A percentile compares a stretch with the other conserved stretches of the same genome.
Evolutionary conservation across 2,888 invertebrate genomes (phyloP).

Genomic region (Schizaphis graminum): DNA sequence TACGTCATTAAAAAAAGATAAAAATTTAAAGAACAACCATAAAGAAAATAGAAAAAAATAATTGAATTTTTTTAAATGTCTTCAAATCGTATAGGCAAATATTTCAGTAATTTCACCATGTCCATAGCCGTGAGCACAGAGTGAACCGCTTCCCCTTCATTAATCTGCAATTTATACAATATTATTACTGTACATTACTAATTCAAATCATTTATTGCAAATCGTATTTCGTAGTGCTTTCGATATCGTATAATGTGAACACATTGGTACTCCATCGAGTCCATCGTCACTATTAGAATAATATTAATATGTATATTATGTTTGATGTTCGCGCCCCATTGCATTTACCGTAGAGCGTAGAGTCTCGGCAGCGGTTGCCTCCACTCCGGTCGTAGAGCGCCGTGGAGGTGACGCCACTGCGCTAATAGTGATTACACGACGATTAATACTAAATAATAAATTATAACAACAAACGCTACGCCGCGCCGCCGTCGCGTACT

Average conservation of each 20-base stretch:
- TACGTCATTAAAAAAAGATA: too few relatives aligned
- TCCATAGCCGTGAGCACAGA: too few relatives aligned
- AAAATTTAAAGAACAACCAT: too few relatives aligned
- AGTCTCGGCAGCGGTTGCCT: neutral
- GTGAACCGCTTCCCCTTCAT: too few relatives aligned
- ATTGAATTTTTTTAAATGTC: too few relatives aligned
- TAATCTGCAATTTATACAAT: too few relatives aligned
- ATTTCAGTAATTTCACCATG: too few relatives aligned
- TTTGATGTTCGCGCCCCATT: too few relatives aligned
- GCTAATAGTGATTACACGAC: slow-evolving; percentile 15
- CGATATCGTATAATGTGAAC: neutral
- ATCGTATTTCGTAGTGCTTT: neutral
- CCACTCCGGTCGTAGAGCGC: neutral
- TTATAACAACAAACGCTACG: slow-evolving; percentile 33
- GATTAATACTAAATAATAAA: neutral
- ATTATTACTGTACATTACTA: neutral
- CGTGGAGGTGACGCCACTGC: neutral
- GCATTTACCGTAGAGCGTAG: too few relatives aligned
- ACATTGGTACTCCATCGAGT: neutral
- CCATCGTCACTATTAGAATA: neutral
- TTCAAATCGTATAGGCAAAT: too few relatives aligned
- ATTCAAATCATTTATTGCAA: neutral
- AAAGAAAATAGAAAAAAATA: too few relatives aligned
- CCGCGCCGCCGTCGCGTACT: slow-evolving; percentile 22
- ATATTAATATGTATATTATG: too few relatives aligned